phyloP scores from a whole-genome alignment of 2,888 invertebrate genomes.

The Hybos culiciformis region DNA sequence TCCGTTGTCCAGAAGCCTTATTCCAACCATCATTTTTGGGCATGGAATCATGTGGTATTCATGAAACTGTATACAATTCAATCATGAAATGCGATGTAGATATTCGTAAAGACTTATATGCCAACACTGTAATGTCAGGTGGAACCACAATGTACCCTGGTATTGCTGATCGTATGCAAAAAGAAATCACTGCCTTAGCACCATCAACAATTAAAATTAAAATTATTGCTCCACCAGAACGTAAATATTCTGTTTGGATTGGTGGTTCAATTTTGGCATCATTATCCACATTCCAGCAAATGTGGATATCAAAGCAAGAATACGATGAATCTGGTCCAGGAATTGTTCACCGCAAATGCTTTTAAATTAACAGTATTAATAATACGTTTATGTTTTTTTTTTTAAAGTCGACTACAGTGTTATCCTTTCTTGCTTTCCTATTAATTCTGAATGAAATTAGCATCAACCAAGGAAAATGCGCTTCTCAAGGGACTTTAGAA shows the following conservation, averaged over 20 bases:
- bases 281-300: conserved; percentile 80
- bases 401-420: too few species aligned
- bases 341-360: conserved; percentile 96
- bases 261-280: conserved; percentile 72
- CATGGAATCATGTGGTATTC: conserved; percentile 67
- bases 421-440: too few species aligned
- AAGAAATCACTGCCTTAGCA: conserved; percentile 42
- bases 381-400: too few species aligned
- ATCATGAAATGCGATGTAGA: conserved; percentile 56
- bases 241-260: neutral
- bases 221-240: conserved; percentile 64
- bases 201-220: conserved; percentile 82
- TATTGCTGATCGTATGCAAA: conserved; percentile 95
- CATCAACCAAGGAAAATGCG: too few species aligned
- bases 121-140: conserved; percentile 81
- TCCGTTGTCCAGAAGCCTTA: conserved; percentile 78
- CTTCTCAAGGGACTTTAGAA: too few species aligned
- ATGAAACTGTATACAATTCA: neutral
- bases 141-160: conserved; percentile 96
- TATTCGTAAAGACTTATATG: conserved; percentile 45
- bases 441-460: too few species aligned
- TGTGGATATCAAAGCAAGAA: conserved; percentile 86
- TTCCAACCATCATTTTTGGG: conserved; percentile 86
- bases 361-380: too few species aligned
- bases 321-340: conserved; percentile 86